Evolutionary conservation across 2,113 vertebrate genomes (phyloP), one percentile per base, ranked within the genome.

Genomic region (Loxodonta africana): DNA sequence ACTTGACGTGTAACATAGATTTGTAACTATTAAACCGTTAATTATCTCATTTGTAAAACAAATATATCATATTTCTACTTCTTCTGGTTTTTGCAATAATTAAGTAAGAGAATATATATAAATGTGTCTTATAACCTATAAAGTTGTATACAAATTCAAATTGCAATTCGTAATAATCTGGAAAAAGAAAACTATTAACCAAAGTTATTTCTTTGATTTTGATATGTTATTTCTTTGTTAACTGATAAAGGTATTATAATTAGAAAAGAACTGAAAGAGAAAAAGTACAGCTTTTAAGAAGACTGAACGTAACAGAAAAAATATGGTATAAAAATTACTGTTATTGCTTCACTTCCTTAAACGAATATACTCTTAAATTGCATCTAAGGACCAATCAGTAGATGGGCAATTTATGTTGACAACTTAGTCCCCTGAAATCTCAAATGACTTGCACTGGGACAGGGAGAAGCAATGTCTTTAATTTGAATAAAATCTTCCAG

Each of bases 241-340:
- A 53, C 14, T 88, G 18, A 74, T 74, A 92, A 76, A 87, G 23
- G 41, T 71, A 60, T 76, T 67, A 51, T n/a, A 81, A 33, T 82
- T 15, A 67, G n/a, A 30, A 92, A 48, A 77, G 5, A 76, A 92
- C 14, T 46, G 21, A 2, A n/a, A 82, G 26, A 87, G 89, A 88
- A 91, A 86, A 73, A 83, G 84, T 91, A 80, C 46, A 87, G 53
- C 9, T 28, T 92, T 92, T 28, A 46, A 81, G 94, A 83, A 92
- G 88, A 69, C 21, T 44, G 60, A 26, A 69, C 37, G 5, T 90
- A 95, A 73, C 26, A 90, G 28, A 69, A 83, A 53, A 84, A 77
- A 62, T 8, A 63, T 48, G 11, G 5, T 48, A 48, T 28, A 78
- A 48, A 74, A 78, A 48, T 78, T 48, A 46, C 33, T 62, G 9